Evolutionary conservation across 2,888 invertebrate species (phyloP), one percentile per base, ranked within the genome.

Genomic region (Pandemis cinnamomeana): DNA sequence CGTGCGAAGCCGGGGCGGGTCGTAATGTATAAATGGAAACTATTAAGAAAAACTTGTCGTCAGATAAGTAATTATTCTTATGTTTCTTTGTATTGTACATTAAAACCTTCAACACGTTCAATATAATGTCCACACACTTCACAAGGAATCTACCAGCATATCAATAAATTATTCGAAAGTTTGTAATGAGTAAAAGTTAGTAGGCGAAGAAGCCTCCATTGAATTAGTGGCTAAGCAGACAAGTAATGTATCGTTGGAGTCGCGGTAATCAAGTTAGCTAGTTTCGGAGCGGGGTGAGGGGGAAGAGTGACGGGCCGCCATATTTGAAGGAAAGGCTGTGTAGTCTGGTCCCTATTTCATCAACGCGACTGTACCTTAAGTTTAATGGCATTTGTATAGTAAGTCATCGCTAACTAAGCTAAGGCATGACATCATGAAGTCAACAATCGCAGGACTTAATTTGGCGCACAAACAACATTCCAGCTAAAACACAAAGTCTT

Each of bases 171-270:
- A 11, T 41, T 42, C 10, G 41, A 41, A 61, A 61, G 61, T 61
- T 61, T 42, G 7, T 42, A 36, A 48, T 51, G 41, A 20, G 48
- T 46, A 48, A 48, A 20, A 51, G 51, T 48, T 13, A 36, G 13
- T 36, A 2, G 5, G 36, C 48, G 48, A 36, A 51, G 48, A 66
- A 66, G 48, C 27, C 10, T 36, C 11, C 51, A n/a, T 48, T 20
- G 36, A 36, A 48, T 66, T 66, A 66, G 51, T n/a, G 27, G 36
- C 36, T 66, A 66, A 66, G n/a, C 66, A 66, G 66, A 66, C 51
- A 66, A 66, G 66, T 66, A 66, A 66, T 48, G 51, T 66, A 66
- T 66, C 66, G 66, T 48, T 36, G 51, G 51, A 66, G 66, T 36
- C 27, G 44, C 11, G 61, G n/a, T 66, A 66, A 66, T 66, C 66